Evolutionary conservation across 2,113 vertebrate species (phyloP).

Genomic region (Rhodinocichla rosea): DNA sequence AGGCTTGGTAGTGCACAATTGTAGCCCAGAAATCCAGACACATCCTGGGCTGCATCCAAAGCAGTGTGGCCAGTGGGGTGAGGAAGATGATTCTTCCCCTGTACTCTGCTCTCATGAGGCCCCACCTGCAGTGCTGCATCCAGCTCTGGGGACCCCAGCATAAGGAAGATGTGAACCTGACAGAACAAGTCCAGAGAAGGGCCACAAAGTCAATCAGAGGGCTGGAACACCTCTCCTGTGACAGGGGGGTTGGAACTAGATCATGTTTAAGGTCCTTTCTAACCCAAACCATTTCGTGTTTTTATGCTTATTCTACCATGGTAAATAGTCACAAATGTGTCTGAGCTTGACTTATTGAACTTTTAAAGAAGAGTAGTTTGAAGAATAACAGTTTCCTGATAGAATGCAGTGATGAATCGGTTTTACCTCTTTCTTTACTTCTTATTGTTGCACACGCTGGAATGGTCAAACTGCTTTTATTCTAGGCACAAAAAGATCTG

Average conservation of each 20-base stretch:
- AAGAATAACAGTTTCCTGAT: not conserved
- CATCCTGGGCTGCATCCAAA: not conserved
- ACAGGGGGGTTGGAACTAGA: not conserved
- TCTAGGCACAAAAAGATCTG: not conserved
- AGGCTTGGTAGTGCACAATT: fast-evolving
- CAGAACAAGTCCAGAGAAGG: not conserved
- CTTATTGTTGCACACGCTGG: not conserved
- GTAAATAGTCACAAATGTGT: not conserved
- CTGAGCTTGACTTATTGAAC: not conserved
- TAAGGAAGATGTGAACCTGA: not conserved
- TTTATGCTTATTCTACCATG: not conserved
- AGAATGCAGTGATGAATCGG: not conserved
- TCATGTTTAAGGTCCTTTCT: not conserved
- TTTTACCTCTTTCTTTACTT: not conserved
- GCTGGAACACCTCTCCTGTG: not conserved
- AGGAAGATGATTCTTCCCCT: not conserved
- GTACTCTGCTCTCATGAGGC: not conserved
- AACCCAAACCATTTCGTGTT: not conserved
- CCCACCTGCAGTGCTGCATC: not conserved
- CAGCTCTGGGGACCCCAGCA: not conserved
- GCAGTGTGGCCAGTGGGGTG: fast-evolving
- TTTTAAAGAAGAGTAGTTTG: not conserved
- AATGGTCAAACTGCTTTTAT: not conserved
- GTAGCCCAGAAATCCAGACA: not conserved
- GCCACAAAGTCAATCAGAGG: not conserved